Base-by-base conservation (phyloP, 2,888 invertebrate genomes). In the Zootermopsis nevadensis region DNA sequence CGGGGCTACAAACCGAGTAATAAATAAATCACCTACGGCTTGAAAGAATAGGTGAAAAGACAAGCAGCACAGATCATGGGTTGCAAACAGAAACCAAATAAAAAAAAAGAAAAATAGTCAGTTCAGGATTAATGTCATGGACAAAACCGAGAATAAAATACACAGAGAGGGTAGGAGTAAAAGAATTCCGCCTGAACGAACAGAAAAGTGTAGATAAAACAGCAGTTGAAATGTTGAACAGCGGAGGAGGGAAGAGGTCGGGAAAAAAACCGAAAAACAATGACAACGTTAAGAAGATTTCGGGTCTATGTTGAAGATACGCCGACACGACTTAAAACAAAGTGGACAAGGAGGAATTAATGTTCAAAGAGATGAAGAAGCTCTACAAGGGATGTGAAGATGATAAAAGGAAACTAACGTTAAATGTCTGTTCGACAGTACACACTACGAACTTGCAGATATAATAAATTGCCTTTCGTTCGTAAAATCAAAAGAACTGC, bases 301-400 rank as follows among this genome's bases (percentile, higher is more conserved):
- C 83, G 83, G 84, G 81, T 81, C 67, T 80, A 30, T 80, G 84
- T 84, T 79, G 67, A 80, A 83, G 84, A 84, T 84, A 83, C 83
- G 84, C 81, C 42, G 84, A 83, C 84, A 81, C 81, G 83, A 82
- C 80, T 81, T 81, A 66, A 83, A 85, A 85, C 85, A 83, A 85
- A 85, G 83, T 83, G 85, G 83, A 85, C 85, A 83, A n/a, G 82
- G 24, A 81, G 53, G 85, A 82, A 85, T 85, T 80, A 82, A 85
- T 85, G 83, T 82, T 82, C 55, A 38, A n/a, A 67, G 81, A 67
- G 80, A 82, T 80, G 81, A 77, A 77, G 81, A 53, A 55, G 81
- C 77, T 22, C 66, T 38, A 83, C 77, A 55, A 80, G 80, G 33
- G 55, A 74, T 31, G 67, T 53, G 76, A 69, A 80, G 15, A 79